Evolutionary conservation across 2,888 invertebrate genomes (phyloP), one percentile per base, ranked within the genome.

Genomic region (Abscondita cerata): DNA sequence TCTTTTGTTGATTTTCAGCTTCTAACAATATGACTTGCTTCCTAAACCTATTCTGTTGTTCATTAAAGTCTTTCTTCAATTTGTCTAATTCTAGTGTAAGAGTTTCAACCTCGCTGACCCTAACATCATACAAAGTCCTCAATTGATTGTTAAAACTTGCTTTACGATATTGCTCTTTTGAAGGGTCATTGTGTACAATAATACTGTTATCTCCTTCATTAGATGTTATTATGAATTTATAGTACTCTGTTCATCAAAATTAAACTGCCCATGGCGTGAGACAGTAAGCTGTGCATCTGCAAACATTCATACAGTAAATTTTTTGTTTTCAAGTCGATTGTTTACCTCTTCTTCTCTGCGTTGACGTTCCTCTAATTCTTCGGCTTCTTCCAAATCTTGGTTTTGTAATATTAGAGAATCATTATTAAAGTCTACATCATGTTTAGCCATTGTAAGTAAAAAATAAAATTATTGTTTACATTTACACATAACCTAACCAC

Each of bases 221-320:
- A 2, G 68, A 64, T 38, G 66, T 68, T 34, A 59, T 53, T 6
- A 72, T 1, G 72, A 70, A 59, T 72, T 68, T n/a, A 71, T 40
- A 6, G 72, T 70, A 41, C 70, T 71, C 41, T 67, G 67, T 33
- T 73, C 70, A 25, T 71, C 71, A 46, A 66, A 73, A 56, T 72
- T 70, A 55, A 71, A 72, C 8, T 72, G 70, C 36, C 68, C 70
- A 73, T 67, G 3, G 66, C 70, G 25, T 68, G 68, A 5, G 65
- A 64, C 25, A 73, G 52, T 3, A 70, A 55, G 48, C 66, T 69
- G 38, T 68, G 70, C 16, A 73, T 70, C 72, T 73, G 20, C n/a
- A 66, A 62, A 20, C 12, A 19, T 38, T 8, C 12, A 33, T 33
- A 47, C 15, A 47, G 16, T 11, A 4, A 18, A 13, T 18, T 25